phyloP scores from a whole-genome alignment of 2,797 vertebrate genomes.

The Sebastes iracundus region DNA sequence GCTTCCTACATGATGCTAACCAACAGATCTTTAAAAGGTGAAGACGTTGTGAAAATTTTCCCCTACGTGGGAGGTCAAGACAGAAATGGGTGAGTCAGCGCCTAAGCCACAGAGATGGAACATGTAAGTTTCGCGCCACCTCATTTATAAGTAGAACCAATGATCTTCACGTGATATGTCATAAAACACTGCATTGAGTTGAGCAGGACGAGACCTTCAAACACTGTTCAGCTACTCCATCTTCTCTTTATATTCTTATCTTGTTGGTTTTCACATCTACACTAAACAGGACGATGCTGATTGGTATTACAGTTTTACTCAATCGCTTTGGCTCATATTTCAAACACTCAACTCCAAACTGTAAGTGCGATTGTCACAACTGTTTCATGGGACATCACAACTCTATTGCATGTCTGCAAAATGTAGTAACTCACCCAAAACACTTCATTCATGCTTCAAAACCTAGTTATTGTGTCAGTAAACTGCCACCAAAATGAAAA shows the following conservation, averaged over 20 bases:
- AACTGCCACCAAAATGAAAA: too few species aligned
- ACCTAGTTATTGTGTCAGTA: too few species aligned
- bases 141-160: not conserved
- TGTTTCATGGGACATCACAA: too few species aligned
- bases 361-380: too few species aligned
- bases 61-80: not conserved
- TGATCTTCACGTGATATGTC: not conserved
- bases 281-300: not conserved
- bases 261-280: not conserved
- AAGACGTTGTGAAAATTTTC: not conserved
- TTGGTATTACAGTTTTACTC: not conserved
- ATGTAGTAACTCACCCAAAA: too few species aligned
- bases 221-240: not conserved
- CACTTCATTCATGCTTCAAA: too few species aligned
- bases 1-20: not conserved
- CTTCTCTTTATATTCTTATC: not conserved
- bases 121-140: not conserved
- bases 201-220: not conserved
- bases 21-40: fast-evolving
- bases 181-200: not conserved
- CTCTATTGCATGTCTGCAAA: too few species aligned
- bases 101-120: not conserved
- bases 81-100: not conserved
- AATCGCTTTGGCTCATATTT: fast-evolving
- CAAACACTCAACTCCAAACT: too few species aligned